Percentiles rank a stretch among this genome's conserved stretches.
Conservation (phyloP, 2,888 invertebrate species). For the Thelaira solivaga region DNA sequence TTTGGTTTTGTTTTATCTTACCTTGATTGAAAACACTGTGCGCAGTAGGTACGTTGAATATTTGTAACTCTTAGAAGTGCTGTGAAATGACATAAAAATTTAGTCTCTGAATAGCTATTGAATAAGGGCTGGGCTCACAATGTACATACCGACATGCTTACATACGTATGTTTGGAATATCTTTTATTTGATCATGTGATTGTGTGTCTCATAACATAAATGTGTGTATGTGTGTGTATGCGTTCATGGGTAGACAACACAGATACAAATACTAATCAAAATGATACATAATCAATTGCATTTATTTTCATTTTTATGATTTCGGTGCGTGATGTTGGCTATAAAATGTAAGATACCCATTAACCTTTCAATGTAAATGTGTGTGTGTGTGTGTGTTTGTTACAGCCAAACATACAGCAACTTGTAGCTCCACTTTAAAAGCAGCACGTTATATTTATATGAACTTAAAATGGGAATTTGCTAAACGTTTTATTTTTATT, state of each 20-base stretch:
- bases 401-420: conserved; percentile 38
- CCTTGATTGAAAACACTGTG: no score
- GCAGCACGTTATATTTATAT: no score
- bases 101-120: conserved; percentile 50
- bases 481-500: conserved; percentile 21
- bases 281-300: conserved; percentile 57
- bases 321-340: conserved; percentile 44
- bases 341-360: conserved; percentile 26
- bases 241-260: conserved; percentile 17
- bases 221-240: neutral
- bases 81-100: neutral
- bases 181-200: neutral
- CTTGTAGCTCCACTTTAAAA: conserved; percentile 49
- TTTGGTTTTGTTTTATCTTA: no score
- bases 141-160: neutral
- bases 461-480: neutral
- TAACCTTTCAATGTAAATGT: no score
- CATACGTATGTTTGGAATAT: no score
- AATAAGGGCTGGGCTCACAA: conserved; percentile 51
- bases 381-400: neutral
- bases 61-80: conserved; percentile 8
- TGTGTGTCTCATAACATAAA: neutral
- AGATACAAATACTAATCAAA: conserved; percentile 44
- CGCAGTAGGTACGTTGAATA: no score
- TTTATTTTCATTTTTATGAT: conserved; percentile 31